Evolutionary conservation across 2,797 vertebrate species (phyloP).

Genomic region (Pyrocephalus nanus): DNA sequence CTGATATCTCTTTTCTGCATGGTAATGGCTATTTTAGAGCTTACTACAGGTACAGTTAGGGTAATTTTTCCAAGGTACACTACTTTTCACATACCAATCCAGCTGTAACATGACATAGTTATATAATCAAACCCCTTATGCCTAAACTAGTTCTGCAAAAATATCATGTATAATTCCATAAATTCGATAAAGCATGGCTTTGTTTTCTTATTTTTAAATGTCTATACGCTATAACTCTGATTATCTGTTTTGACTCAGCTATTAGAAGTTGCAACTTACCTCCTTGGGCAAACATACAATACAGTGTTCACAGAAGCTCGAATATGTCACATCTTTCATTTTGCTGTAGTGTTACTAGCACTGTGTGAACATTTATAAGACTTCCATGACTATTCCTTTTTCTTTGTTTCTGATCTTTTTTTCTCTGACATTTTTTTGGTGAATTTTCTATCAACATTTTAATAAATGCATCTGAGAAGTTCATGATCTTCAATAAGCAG

Average conservation of each 20-base stretch:
- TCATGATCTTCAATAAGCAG: background rate
- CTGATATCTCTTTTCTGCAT: background rate
- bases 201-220: background rate
- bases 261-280: background rate
- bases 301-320: background rate
- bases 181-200: background rate
- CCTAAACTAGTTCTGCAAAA: background rate
- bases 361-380: background rate
- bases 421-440: background rate
- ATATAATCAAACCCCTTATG: background rate
- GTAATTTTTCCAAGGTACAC: background rate
- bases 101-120: background rate
- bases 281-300: background rate
- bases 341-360: background rate
- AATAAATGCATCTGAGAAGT: background rate
- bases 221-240: background rate
- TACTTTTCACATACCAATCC: background rate
- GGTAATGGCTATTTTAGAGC: background rate
- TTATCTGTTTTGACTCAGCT: background rate
- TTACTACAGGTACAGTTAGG: background rate
- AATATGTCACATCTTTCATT: background rate
- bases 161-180: rapidly evolving
- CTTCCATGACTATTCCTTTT: background rate
- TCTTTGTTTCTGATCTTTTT: background rate
- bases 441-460: background rate